Conservation (phyloP, 2,113 vertebrate species). For the Orcinus orca region DNA sequence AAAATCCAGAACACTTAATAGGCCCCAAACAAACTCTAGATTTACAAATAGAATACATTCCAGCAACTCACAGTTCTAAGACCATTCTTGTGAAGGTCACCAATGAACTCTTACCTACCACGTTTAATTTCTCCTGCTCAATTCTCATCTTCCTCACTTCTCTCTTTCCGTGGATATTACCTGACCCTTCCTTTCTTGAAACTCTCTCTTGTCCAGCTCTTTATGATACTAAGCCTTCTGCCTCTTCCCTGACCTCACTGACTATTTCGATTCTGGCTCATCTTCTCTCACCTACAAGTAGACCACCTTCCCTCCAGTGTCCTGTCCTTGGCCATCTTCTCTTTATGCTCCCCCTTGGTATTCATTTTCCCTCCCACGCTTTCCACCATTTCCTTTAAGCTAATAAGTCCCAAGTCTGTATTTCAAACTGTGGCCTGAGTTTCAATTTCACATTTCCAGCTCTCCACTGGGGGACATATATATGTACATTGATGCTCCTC, state of each 20-base stretch:
- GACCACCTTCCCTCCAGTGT: background rate
- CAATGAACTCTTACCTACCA: background rate
- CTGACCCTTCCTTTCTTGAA: background rate
- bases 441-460: background rate
- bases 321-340: background rate
- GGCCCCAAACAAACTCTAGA: background rate
- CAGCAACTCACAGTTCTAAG: background rate
- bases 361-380: background rate
- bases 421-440: background rate
- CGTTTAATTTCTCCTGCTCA: background rate
- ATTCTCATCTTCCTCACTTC: background rate
- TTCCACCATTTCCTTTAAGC: background rate
- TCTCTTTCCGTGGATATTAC: background rate
- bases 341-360: background rate
- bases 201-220: background rate
- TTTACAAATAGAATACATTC: background rate
- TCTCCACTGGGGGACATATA: background rate
- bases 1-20: background rate
- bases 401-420: background rate
- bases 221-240: background rate
- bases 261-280: background rate
- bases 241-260: background rate
- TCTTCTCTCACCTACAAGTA: background rate
- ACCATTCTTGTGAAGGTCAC: background rate
- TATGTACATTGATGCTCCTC: rapidly evolving